Percentiles rank a stretch among this genome's conserved stretches.
These are phyloP conservation scores for Myotis lucifugus DNA, from an alignment of 2,113 vertebrate genomes.

Conservation along the genomic window DNA sequence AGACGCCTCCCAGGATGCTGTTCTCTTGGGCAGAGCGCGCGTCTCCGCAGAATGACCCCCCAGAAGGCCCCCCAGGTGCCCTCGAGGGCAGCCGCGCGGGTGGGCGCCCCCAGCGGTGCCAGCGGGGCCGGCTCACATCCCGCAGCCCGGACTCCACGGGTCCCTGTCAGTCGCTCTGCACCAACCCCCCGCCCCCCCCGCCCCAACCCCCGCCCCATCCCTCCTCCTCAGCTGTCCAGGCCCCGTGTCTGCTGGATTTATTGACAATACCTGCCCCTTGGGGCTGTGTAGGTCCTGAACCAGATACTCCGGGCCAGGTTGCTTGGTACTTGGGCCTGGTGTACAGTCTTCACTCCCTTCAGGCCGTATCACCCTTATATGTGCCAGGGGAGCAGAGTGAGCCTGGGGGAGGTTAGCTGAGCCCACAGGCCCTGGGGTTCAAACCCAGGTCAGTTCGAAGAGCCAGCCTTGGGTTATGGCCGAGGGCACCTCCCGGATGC, in stretches of 20 bases:
- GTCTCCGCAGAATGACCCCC: not conserved
- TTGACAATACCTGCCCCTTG: not conserved
- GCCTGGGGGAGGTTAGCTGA: not conserved
- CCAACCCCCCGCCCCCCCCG: not conserved
- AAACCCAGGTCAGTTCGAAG: not conserved
- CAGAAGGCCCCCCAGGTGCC: too few relatives aligned
- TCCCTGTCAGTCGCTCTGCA: not conserved
- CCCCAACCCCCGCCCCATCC: too few relatives aligned
- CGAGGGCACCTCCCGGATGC: not conserved
- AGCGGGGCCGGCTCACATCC: not conserved
- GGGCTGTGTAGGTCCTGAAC: not conserved
- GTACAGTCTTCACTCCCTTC: not conserved
- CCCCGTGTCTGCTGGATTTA: not conserved
- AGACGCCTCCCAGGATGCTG: not conserved
- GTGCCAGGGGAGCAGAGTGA: not conserved
- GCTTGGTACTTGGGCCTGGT: not conserved
- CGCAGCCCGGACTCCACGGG: not conserved
- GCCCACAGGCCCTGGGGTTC: not conserved
- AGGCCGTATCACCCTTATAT: not conserved
- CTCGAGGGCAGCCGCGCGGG: accelerated
- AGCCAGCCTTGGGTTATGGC: too few relatives aligned
- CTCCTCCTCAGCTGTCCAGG: not conserved
- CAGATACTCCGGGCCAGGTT: not conserved
- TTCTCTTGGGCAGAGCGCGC: accelerated
- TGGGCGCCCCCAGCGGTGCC: not conserved